Evolutionary conservation across 92 coral and sea anemone species (phyloP).

Genomic region (Umimayanthus kanabou): DNA sequence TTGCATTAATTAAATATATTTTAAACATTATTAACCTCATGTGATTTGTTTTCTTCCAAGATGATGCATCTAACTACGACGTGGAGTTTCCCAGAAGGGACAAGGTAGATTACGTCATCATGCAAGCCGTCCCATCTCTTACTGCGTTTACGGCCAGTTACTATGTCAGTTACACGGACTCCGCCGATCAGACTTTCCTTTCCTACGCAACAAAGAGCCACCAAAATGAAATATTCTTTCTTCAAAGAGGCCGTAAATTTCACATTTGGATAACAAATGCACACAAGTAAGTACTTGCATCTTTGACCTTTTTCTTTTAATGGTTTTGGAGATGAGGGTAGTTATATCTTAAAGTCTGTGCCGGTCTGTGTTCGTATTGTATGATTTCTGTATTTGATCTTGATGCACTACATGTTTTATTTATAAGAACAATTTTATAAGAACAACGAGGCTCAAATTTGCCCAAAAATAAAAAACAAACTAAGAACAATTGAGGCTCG

Average conservation of each 20-base stretch:
- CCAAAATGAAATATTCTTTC: slow-evolving; percentile 56
- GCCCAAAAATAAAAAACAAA: no score
- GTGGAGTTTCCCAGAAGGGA: slow-evolving; percentile 54
- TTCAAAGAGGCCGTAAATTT: slow-evolving; percentile 33
- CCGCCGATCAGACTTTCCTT: slow-evolving; percentile 46
- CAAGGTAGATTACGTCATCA: slow-evolving; percentile 36
- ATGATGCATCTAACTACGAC: slow-evolving; percentile 39
- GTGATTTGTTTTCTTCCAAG: not conserved
- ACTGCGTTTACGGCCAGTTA: slow-evolving; percentile 56
- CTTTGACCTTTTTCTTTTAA: no score
- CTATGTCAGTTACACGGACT: slow-evolving; percentile 48
- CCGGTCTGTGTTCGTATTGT: no score
- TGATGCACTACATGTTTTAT: no score
- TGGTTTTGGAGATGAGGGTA: no score
- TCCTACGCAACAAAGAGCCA: slow-evolving; percentile 46
- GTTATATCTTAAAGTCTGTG: no score
- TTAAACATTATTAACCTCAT: not conserved
- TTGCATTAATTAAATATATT: not conserved
- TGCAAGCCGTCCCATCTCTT: slow-evolving; percentile 46
- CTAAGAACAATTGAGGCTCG: no score
- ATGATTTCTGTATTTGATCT: no score
- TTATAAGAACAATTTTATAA: no score
- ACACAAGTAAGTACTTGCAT: slow-evolving; percentile 15
- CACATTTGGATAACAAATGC: slow-evolving; percentile 22
- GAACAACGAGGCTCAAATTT: no score